A percentile compares a stretch with the other conserved stretches of the same genome.
Evolutionary conservation across 2,797 vertebrate species (phyloP).

Genomic region (Salmo trutta): DNA sequence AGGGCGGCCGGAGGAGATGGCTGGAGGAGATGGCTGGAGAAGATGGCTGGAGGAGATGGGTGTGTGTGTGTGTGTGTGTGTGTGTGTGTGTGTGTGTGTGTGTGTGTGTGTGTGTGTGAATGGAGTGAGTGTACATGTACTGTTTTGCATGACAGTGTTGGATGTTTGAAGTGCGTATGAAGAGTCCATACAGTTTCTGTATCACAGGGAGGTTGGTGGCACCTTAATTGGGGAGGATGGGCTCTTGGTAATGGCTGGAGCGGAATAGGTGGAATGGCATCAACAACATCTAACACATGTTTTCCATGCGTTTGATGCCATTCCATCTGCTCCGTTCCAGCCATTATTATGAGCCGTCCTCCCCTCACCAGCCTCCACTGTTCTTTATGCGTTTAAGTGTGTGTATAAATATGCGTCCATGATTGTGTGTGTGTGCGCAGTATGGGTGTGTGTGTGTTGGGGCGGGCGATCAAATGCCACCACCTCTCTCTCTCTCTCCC

Average conservation of each 20-base stretch:
- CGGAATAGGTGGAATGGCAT: no score
- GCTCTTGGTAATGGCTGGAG: no score
- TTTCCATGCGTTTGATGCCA: no score
- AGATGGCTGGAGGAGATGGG: no score
- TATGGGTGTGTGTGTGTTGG: constrained; percentile 23
- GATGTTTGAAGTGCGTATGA: no score
- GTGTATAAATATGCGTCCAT: constrained; percentile 9
- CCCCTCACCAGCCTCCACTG: no score
- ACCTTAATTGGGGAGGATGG: no score
- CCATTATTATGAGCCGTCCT: no score
- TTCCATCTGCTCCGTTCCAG: no score
- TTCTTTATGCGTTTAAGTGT: background rate
- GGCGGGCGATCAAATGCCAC: background rate
- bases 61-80: background rate
- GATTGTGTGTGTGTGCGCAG: background rate
- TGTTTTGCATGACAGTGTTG: background rate
- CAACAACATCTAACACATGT: no score
- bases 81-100: background rate
- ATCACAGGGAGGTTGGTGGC: no score
- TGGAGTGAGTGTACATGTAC: background rate
- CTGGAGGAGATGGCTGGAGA: background rate
- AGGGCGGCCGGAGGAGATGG: background rate
- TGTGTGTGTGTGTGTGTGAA: background rate
- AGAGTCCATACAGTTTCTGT: no score
- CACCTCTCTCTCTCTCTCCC: background rate